phyloP scores from a whole-genome alignment of 2,113 vertebrate species.

The Aythya baeri region DNA sequence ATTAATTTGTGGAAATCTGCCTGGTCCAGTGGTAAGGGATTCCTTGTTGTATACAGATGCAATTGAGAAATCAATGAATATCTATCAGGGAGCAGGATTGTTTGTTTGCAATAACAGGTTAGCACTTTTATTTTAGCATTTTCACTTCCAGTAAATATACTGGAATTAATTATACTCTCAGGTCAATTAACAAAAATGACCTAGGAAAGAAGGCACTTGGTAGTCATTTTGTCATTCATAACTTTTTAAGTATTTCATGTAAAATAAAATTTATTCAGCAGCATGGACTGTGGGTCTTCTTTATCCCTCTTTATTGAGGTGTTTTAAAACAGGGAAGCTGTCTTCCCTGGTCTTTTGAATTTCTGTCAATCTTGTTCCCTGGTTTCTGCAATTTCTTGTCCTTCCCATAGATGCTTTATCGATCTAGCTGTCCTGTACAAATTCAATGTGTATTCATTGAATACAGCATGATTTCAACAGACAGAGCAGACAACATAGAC shows the following conservation, averaged over 20 bases:
- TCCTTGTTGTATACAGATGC: neutral
- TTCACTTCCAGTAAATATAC: neutral
- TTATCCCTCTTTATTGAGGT: neutral
- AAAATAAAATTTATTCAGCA: neutral
- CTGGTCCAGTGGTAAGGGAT: neutral
- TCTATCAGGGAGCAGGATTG: neutral
- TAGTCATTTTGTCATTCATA: neutral
- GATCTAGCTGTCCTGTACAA: neutral
- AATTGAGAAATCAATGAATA: neutral
- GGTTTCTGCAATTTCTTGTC: neutral
- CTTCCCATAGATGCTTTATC: neutral
- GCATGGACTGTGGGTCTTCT: neutral
- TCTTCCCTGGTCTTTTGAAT: neutral
- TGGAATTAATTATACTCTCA: neutral
- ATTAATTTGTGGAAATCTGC: neutral
- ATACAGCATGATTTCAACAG: neutral
- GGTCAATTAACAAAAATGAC: neutral
- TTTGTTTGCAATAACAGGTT: neutral
- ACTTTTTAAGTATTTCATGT: neutral
- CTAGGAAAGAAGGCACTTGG: neutral
- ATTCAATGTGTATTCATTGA: neutral
- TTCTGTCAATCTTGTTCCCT: neutral
- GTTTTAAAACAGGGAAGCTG: neutral
- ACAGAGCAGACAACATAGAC: neutral
- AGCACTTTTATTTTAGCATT: neutral